Base-by-base conservation (phyloP, 2,113 vertebrate species). In the Zootoca vivipara region DNA sequence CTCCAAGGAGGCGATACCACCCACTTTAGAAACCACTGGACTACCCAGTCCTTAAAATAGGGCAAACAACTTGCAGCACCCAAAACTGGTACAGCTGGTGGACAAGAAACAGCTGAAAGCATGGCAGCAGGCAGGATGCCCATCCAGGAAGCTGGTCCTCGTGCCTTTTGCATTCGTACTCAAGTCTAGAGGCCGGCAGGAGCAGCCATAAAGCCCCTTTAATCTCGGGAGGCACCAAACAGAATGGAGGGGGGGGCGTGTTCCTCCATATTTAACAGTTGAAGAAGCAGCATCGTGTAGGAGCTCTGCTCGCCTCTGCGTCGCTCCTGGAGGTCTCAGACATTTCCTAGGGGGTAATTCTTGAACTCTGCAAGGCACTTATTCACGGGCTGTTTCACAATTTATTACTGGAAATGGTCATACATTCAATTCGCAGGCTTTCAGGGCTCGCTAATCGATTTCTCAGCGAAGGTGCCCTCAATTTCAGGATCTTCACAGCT, bases 351-450 rank as follows among this genome's bases (percentile, higher is more conserved):
- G 96, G 97, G 95, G 96, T 95, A 97, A 97, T 97, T 97, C 96
- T 52, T 97, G 96, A 97, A 97, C 96, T 97, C 95, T 90, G 95
- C 94, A 94, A 96, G 96, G 96, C 96, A 96, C 96, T 97, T 97
- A 97, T 97, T 96, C 97, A 97, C 92, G 93, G 97, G 95, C 95
- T 97, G 95, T 97, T 97, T 97, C 97, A 96, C 96, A 96, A 97
- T 97, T 96, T 98, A 98, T 97, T 97, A 96, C 96, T 96, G 96
- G 95, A 96, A 97, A 98, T 96, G 95, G 97, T 95, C 96, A 98
- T 96, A 97, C 96, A 96, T 97, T 97, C 97, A 96, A 97, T 98
- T 98, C 96, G 97, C 96, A 97, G 97, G 97, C 97, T 96, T 95
- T 96, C 95, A 96, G 94, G 77, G 96, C 96, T 94, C 95, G 97